Conservation (phyloP, 2,888 invertebrate species). For the Cerceris ruficornis region DNA sequence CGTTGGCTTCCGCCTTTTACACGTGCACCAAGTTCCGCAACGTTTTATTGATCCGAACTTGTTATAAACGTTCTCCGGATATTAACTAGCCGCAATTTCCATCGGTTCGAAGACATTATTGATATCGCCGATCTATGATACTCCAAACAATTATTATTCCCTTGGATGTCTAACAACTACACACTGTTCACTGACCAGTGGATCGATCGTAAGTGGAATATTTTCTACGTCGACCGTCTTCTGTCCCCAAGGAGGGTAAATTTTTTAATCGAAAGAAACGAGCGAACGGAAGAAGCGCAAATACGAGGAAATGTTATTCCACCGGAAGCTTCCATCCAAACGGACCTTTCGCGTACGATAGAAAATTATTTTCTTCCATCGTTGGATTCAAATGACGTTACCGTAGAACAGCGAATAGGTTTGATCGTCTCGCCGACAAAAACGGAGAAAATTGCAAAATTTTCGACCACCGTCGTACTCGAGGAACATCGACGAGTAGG, state of each 20-base stretch:
- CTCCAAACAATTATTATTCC: background rate
- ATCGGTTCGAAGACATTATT: background rate
- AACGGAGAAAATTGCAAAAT: no score
- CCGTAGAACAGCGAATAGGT: no score
- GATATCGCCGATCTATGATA: background rate
- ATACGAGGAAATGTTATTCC: background rate
- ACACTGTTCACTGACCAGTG: background rate
- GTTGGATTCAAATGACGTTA: no score
- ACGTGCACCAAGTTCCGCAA: constrained; percentile 12
- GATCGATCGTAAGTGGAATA: background rate
- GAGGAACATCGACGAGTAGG: background rate
- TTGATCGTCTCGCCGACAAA: no score
- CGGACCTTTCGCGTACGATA: no score
- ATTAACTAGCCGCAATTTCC: constrained; percentile 33
- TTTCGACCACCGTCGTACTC: no score
- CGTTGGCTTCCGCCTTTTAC: constrained; percentile 41
- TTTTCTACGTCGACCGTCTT: background rate
- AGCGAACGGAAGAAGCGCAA: background rate
- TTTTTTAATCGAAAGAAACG: background rate
- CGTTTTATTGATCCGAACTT: constrained; percentile 52
- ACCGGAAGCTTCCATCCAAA: background rate
- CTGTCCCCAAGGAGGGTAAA: background rate
- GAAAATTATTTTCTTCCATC: no score
- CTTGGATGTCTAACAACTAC: background rate
- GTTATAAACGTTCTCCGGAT: constrained; percentile 39